Base-by-base conservation (phyloP, 2,888 invertebrate genomes). In the Himalopsyche japonica region DNA sequence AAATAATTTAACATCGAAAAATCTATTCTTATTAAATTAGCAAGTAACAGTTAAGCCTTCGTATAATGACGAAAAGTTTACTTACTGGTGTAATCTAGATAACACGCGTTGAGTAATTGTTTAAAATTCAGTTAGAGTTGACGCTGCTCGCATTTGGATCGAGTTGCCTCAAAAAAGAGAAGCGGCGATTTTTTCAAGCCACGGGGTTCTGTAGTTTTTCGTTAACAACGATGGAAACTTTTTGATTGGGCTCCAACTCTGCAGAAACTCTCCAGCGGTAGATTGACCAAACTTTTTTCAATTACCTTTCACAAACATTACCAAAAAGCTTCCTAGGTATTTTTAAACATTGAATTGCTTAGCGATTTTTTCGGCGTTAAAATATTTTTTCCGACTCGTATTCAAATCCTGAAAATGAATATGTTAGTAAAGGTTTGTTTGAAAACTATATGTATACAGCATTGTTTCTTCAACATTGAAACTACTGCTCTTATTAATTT, bases 221-320 rank as follows among this genome's bases (percentile, higher is more conserved):
- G 80, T 80, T 43, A 80, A 83, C 83, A 47, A 43, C 80, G 83
- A 83, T 83, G 79, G 76, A 83, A 43, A 83, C 83, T 83, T 83
- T 82, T 83, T 83, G 83, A 83, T 83, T 83, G 83, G 83, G 78
- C 48, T 79, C 79, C 47, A 83, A 83, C 83, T 83, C 80, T 32
- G 76, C 70, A 30, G 7, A 49, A 30, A 82, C 79, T 79, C 70
- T 49, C 82, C 37, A 76, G 48, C 1, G 6, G 47, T 37, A 48
- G 80, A 83, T 79, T 83, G 79, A 80, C 79, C 79, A n/a, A 83
- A 83, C 83, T 83, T 83, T 83, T 77, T 77, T 77, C 37, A 34
- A 34, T 77, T 77, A 34, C 77, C 32, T 77, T 77, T 30, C 20
- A 32, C 32, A 77, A 32, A 57, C 57, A 57, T 57, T 57, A 20